A percentile compares a stretch with the other conserved stretches of the same genome.
Evolutionary conservation across 2,797 vertebrate genomes (phyloP).

Genomic region (Sebastes hubbsi): DNA sequence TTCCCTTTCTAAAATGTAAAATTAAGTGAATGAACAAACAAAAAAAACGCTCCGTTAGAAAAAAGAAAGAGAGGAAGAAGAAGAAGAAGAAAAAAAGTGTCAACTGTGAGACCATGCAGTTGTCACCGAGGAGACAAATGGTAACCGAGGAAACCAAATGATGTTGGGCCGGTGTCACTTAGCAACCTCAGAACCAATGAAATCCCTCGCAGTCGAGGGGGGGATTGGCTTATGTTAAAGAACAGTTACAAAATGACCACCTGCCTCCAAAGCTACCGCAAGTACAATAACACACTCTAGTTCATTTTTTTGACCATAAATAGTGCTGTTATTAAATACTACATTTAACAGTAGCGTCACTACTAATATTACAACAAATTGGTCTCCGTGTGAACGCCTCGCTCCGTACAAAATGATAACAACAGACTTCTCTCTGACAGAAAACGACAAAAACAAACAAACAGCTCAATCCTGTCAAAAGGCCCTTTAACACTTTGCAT

Average conservation of each 20-base stretch:
- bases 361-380: slow-evolving; percentile 71
- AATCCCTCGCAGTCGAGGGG: slow-evolving; percentile 54
- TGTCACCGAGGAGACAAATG: slow-evolving; percentile 68
- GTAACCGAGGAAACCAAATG: slow-evolving; percentile 63
- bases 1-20: slow-evolving; percentile 84
- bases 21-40: slow-evolving; percentile 77
- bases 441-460: slow-evolving; percentile 43
- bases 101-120: slow-evolving; percentile 71
- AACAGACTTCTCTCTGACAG: slow-evolving; percentile 35
- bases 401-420: slow-evolving; percentile 25
- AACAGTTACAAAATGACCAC: slow-evolving; percentile 71
- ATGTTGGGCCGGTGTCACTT: slow-evolving; percentile 68
- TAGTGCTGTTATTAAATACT: slow-evolving; percentile 77
- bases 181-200: slow-evolving; percentile 73
- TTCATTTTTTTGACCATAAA: slow-evolving; percentile 71
- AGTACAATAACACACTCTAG: slow-evolving; percentile 73
- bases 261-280: slow-evolving; percentile 75
- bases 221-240: slow-evolving; percentile 65
- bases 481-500: slow-evolving; percentile 66
- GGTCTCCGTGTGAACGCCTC: slow-evolving; percentile 66
- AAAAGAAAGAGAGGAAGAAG: slow-evolving; percentile 59
- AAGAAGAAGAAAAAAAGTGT: slow-evolving; percentile 57
- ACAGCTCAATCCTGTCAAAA: slow-evolving; percentile 56
- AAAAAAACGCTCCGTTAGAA: slow-evolving; percentile 56
- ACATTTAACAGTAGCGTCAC: slow-evolving; percentile 77